A percentile compares a stretch with the other conserved stretches of the same genome.
Conservation (phyloP, 2,888 invertebrate genomes). For the Aspidiotus rigidus region DNA sequence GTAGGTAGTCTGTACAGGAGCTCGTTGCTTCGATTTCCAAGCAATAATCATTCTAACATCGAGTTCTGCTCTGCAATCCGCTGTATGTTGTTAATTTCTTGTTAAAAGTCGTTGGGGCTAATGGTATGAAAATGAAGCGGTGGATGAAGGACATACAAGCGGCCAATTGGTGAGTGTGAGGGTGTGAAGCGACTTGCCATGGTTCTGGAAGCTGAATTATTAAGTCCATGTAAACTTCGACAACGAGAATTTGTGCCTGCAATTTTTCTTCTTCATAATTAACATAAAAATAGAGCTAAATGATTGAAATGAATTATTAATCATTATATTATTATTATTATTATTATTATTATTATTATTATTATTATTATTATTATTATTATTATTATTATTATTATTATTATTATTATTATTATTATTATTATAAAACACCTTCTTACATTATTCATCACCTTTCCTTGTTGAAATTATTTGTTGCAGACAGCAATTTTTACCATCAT, state of each 20-base stretch:
- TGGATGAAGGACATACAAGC: background rate
- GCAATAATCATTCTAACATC: no score
- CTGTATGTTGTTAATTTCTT: no score
- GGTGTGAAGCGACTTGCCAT: background rate
- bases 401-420: background rate
- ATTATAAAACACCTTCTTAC: background rate
- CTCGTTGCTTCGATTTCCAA: no score
- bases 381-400: background rate
- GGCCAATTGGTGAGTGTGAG: background rate
- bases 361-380: background rate
- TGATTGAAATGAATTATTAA: background rate
- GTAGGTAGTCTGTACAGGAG: no score
- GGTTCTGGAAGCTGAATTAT: background rate
- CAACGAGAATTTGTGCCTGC: background rate
- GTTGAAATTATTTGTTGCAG: slow-evolving; percentile 50
- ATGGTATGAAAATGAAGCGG: background rate
- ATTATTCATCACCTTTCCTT: slow-evolving; percentile 37
- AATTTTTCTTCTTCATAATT: background rate
- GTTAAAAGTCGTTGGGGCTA: no score
- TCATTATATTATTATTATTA: no score
- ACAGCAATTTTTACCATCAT: slow-evolving; percentile 76
- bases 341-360: no score
- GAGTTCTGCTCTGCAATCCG: no score
- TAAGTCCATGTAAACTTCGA: background rate
- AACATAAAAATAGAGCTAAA: background rate